A percentile compares a stretch with the other conserved stretches of the same genome.
Conservation (phyloP, 1,140 invertebrate species). For the Trichonephila clavipes region DNA sequence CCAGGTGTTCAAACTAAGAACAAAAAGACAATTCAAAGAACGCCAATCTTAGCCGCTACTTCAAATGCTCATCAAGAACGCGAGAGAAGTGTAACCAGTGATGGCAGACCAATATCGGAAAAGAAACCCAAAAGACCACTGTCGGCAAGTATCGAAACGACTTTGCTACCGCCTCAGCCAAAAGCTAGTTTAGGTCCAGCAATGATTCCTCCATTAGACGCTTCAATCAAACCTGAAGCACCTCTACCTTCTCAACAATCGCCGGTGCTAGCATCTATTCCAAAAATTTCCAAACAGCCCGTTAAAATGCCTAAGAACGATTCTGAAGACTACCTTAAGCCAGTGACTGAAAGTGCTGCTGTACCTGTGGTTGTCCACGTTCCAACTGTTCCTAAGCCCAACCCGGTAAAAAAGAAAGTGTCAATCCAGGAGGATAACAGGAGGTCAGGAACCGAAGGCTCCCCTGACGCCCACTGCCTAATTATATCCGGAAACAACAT, state of each 20-base stretch:
- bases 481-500: conserved; percentile 71
- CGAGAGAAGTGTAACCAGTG: conserved; percentile 56
- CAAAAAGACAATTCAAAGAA: conserved; percentile 55
- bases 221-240: conserved; percentile 9
- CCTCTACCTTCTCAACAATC: conserved; percentile 25
- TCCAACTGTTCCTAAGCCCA: neutral
- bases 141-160: conserved; percentile 53
- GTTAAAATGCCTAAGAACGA: conserved; percentile 26
- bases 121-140: conserved; percentile 61
- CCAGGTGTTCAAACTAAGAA: conserved; percentile 41
- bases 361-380: conserved; percentile 15
- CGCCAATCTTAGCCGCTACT: neutral
- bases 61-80: conserved; percentile 14
- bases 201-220: neutral
- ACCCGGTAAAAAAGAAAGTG: conserved; percentile 67
- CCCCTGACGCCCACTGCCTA: conserved; percentile 62
- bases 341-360: neutral
- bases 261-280: neutral
- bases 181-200: neutral
- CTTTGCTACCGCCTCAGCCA: neutral
- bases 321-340: neutral
- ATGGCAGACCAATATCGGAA: conserved; percentile 38
- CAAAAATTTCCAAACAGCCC: conserved; percentile 10
- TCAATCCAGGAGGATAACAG: conserved; percentile 71
- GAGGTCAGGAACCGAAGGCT: conserved; percentile 63